Evolutionary conservation across 30 jellyfish, hydroid and myxozoan species (phyloP).

Genomic region (Rhopilema esculentum): DNA sequence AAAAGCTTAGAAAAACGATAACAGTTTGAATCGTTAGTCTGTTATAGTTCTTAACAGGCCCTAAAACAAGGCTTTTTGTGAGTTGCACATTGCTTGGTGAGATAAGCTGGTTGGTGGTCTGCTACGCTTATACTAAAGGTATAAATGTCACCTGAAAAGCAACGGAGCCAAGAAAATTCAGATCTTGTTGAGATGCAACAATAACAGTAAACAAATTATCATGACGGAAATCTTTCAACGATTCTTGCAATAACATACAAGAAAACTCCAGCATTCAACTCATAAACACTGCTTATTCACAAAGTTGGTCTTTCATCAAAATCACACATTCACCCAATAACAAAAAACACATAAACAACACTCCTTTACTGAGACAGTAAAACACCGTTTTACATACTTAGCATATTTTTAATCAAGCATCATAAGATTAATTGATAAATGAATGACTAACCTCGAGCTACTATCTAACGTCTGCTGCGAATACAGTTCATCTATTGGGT

Average conservation of each 20-base stretch:
- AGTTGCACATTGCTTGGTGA: background rate
- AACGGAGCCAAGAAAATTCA: background rate
- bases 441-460: slow-evolving; percentile 6
- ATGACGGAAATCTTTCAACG: too few species aligned
- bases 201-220: too few species aligned
- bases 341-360: too few species aligned
- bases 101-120: background rate
- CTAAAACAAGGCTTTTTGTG: background rate
- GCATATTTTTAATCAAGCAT: background rate
- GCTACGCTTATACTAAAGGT: background rate
- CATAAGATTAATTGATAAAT: background rate
- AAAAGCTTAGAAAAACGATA: background rate
- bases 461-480: background rate
- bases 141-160: background rate
- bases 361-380: too few species aligned
- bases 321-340: too few species aligned
- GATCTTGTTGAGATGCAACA: too few species aligned
- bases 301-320: too few species aligned
- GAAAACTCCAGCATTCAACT: too few species aligned
- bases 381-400: too few species aligned
- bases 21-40: background rate
- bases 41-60: background rate
- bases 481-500: background rate
- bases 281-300: too few species aligned
- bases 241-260: too few species aligned